These are phyloP conservation scores for Agrochola litura DNA, from an alignment of 2,888 invertebrate species.

Conservation along the genomic window DNA sequence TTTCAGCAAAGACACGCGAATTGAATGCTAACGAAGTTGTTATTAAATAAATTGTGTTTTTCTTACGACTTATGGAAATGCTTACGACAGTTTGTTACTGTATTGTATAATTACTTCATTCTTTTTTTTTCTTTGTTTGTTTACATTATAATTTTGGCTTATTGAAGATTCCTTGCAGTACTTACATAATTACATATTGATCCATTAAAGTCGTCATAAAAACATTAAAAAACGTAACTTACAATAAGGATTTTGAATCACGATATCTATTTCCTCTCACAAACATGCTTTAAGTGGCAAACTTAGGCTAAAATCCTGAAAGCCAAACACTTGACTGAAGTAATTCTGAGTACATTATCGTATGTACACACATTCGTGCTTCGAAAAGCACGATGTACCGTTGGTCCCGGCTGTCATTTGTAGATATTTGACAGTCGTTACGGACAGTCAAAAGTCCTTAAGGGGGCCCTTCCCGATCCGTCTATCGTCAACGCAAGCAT, in stretches of 20 bases:
- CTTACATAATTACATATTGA: not conserved
- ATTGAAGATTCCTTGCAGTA: not conserved
- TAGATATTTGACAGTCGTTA: no score
- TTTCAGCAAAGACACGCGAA: slow-evolving; percentile 5
- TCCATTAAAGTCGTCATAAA: not conserved
- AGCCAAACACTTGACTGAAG: no score
- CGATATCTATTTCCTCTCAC: not conserved
- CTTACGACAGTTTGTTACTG: not conserved
- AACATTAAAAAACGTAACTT: not conserved
- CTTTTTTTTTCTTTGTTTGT: not conserved
- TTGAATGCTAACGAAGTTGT: slow-evolving; percentile 47
- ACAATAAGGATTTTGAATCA: no score
- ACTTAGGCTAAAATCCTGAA: no score
- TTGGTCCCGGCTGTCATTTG: no score
- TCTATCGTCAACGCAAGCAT: no score
- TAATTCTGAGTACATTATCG: no score
- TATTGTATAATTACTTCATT: not conserved
- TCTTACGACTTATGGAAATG: not conserved
- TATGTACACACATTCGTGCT: no score
- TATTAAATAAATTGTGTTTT: slow-evolving; percentile 38
- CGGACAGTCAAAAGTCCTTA: no score
- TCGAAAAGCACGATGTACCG: no score
- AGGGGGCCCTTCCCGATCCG: no score
- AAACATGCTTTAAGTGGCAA: not conserved
- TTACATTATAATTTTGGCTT: not conserved